These are phyloP conservation scores for Scaptomyza tumidula DNA, from an alignment of 2,888 invertebrate species.

Conservation along the genomic window DNA sequence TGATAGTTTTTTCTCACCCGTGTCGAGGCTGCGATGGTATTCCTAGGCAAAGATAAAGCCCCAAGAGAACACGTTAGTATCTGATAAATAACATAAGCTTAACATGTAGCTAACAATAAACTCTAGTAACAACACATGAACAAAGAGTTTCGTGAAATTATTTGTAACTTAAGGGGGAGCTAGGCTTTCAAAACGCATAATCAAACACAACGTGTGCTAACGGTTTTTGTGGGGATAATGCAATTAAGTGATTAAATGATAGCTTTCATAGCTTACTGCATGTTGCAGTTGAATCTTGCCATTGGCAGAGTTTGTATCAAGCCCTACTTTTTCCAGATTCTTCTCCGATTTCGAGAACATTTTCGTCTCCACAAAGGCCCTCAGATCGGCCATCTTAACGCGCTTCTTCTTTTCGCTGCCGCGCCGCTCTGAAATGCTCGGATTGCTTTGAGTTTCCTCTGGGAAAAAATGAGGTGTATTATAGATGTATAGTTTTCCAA, in stretches of 20 bases:
- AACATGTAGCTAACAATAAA: conserved; percentile 28
- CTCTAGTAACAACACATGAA: conserved; percentile 26
- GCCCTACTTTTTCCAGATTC: conserved; percentile 94
- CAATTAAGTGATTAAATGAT: conserved; percentile 33
- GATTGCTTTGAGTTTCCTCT: conserved; percentile 75
- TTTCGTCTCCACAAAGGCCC: conserved; percentile 96
- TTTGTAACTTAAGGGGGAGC: conserved; percentile 22
- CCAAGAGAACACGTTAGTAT: background rate
- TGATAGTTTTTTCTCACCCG: conserved; percentile 90
- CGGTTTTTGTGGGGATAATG: conserved; percentile 6
- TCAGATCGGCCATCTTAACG: conserved; percentile 96
- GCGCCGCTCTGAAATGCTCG: conserved; percentile 85
- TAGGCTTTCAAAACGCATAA: conserved; percentile 24
- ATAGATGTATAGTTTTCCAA: too few species aligned
- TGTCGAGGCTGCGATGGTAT: conserved; percentile 92
- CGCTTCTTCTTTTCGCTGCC: conserved; percentile 94
- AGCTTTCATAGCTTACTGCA: conserved; percentile 86
- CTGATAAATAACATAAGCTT: too few species aligned
- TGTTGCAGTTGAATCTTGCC: conserved; percentile 87
- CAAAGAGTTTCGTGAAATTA: conserved; percentile 3
- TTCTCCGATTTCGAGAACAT: conserved; percentile 95
- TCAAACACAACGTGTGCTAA: conserved; percentile 44
- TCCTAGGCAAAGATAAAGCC: conserved; percentile 86
- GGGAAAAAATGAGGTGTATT: conserved; percentile 12
- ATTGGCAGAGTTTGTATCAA: conserved; percentile 86